Percentiles rank a stretch among this genome's conserved stretches.
Evolutionary conservation across 2,113 vertebrate genomes (phyloP).

Genomic region (Neofelis nebulosa): DNA sequence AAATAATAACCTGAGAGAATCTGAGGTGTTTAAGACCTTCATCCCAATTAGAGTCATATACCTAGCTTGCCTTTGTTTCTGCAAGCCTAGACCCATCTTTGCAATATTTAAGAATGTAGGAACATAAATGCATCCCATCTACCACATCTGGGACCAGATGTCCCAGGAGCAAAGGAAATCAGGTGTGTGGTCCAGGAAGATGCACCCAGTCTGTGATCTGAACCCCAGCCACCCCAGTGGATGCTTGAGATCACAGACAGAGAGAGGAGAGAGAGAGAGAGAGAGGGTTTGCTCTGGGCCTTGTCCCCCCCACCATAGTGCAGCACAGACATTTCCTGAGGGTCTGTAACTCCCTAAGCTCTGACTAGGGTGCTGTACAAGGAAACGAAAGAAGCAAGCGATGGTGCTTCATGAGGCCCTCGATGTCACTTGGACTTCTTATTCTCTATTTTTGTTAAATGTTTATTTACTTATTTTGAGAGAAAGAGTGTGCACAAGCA

Average conservation of each 20-base stretch:
- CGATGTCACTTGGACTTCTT: neutral
- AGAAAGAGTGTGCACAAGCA: too few species aligned
- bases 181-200: neutral
- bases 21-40: neutral
- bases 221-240: neutral
- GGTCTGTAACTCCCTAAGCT: neutral
- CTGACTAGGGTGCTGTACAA: rapidly evolving
- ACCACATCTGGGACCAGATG: neutral
- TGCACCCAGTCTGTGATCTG: neutral
- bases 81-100: neutral
- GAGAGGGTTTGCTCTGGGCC: neutral
- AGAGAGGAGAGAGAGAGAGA: too few species aligned
- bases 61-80: neutral
- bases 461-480: too few species aligned
- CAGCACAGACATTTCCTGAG: neutral
- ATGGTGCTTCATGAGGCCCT: neutral
- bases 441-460: neutral
- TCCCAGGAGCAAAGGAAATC: neutral
- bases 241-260: too few species aligned
- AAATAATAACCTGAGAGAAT: neutral
- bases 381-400: neutral
- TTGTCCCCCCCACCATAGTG: neutral
- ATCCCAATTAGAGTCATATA: neutral
- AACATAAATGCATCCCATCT: neutral
- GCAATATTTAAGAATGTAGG: neutral